Evolutionary conservation across 2,888 invertebrate species (phyloP).

Genomic region (Drosophila atroscutellata): DNA sequence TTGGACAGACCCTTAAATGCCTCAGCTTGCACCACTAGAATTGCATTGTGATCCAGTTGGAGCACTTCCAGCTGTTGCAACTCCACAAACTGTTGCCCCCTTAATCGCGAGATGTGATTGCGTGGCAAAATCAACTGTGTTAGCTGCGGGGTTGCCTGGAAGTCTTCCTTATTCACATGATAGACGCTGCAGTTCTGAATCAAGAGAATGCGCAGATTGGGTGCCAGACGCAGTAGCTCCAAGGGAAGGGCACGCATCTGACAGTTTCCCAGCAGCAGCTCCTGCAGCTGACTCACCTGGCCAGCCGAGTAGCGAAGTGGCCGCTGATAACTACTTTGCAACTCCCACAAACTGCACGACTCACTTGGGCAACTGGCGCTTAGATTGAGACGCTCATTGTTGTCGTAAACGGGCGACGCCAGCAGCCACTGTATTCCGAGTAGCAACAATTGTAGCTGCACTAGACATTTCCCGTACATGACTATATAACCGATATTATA

Average conservation of each 20-base stretch:
- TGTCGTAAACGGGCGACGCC: conserved; percentile 20
- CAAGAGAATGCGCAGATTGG: conserved; percentile 70
- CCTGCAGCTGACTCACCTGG: conserved; percentile 45
- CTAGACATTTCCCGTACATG: conserved; percentile 21
- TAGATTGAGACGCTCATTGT: conserved; percentile 55
- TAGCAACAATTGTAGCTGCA: conserved; percentile 38
- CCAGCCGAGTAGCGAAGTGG: conserved; percentile 31
- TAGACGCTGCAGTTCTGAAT: conserved; percentile 74
- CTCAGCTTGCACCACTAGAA: conserved; percentile 66
- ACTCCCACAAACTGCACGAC: conserved; percentile 53
- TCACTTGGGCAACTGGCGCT: conserved; percentile 63
- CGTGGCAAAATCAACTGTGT: conserved; percentile 65
- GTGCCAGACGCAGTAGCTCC: conserved; percentile 65
- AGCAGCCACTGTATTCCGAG: conserved; percentile 3
- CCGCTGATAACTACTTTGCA: conserved; percentile 40
- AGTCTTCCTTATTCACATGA: conserved; percentile 54
- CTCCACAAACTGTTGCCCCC: conserved; percentile 61
- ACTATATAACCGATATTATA: conserved; percentile 11
- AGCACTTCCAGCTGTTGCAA: conserved; percentile 66
- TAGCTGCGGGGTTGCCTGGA: conserved; percentile 55
- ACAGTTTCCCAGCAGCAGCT: conserved; percentile 65
- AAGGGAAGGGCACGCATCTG: conserved; percentile 61
- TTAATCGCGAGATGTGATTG: conserved; percentile 70
- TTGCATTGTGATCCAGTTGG: conserved; percentile 73
- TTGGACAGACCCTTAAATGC: conserved; percentile 71